Conservation (phyloP, 2,888 invertebrate genomes). For the Pristionchus arcanus region DNA sequence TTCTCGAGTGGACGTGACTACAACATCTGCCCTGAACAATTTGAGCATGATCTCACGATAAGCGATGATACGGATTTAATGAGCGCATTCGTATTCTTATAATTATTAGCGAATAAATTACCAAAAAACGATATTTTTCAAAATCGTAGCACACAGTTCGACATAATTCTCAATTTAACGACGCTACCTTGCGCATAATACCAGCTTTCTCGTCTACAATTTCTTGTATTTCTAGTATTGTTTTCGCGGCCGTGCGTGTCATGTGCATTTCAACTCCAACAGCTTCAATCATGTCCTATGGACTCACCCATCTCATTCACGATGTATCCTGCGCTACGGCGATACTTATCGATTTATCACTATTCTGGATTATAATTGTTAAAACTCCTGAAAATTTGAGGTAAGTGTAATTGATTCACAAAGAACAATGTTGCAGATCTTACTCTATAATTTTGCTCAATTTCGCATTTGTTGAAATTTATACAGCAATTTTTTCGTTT, state of each 20-base stretch:
- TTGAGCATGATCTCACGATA: neutral
- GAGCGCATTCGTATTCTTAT: too few relatives aligned
- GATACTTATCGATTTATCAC: neutral
- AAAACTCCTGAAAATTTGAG: neutral
- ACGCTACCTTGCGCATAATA: too few relatives aligned
- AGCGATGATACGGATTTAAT: neutral
- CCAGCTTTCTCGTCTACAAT: too few relatives aligned
- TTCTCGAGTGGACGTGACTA: neutral
- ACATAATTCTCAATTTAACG: too few relatives aligned
- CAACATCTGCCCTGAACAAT: neutral
- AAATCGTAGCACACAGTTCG: too few relatives aligned
- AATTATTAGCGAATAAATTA: too few relatives aligned
- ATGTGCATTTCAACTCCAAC: too few relatives aligned
- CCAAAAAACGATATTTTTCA: too few relatives aligned
- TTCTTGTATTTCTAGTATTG: too few relatives aligned
- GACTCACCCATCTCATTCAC: neutral
- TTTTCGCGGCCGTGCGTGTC: too few relatives aligned
- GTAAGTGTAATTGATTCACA: too few relatives aligned
- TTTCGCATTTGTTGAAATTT: neutral
- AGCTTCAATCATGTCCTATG: neutral
- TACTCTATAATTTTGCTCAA: neutral
- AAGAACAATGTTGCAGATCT: too few relatives aligned
- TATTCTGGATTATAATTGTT: neutral
- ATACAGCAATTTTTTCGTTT: neutral
- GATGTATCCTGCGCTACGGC: neutral